These are phyloP conservation scores for Dufourea novaeangliae DNA, from an alignment of 1,140 invertebrate species.

Conservation along the genomic window DNA sequence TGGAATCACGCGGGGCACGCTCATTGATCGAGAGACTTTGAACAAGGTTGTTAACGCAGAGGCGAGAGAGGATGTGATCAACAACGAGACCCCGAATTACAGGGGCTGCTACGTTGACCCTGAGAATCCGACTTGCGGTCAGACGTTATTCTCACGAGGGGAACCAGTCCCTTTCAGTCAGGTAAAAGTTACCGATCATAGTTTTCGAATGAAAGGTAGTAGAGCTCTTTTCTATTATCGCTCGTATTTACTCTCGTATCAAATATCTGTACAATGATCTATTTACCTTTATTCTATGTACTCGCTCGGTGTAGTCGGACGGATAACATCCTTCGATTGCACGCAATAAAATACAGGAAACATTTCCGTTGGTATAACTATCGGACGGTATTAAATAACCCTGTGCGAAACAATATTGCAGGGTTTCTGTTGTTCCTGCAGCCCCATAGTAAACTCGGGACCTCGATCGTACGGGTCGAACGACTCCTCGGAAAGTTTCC, in stretches of 20 bases:
- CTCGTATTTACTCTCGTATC: too few species aligned
- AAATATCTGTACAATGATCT: too few species aligned
- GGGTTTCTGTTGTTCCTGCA: slow-evolving; percentile 77
- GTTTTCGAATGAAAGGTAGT: too few species aligned
- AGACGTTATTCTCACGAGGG: slow-evolving; percentile 71
- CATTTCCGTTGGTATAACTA: not conserved
- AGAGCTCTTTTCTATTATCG: too few species aligned
- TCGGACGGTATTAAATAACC: not conserved
- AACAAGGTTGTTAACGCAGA: slow-evolving; percentile 77
- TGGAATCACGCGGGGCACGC: slow-evolving; percentile 4
- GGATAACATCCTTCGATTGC: too few species aligned
- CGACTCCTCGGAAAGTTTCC: slow-evolving; percentile 36
- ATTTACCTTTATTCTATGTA: too few species aligned
- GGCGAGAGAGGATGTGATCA: slow-evolving; percentile 78
- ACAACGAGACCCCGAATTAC: slow-evolving; percentile 75
- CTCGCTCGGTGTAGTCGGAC: too few species aligned
- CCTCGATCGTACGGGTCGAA: not conserved
- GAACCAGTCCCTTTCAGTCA: slow-evolving; percentile 77
- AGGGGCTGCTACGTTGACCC: slow-evolving; percentile 74
- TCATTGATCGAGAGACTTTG: slow-evolving; percentile 45
- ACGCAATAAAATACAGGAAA: too few species aligned
- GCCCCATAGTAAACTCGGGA: slow-evolving; percentile 63
- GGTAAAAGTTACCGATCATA: too few species aligned
- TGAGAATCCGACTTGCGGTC: slow-evolving; percentile 76
- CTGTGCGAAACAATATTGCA: not conserved